Percentiles rank a stretch among this genome's conserved stretches.
Evolutionary conservation across 2,888 invertebrate species (phyloP).

Genomic region (Pachydiplax longipennis): DNA sequence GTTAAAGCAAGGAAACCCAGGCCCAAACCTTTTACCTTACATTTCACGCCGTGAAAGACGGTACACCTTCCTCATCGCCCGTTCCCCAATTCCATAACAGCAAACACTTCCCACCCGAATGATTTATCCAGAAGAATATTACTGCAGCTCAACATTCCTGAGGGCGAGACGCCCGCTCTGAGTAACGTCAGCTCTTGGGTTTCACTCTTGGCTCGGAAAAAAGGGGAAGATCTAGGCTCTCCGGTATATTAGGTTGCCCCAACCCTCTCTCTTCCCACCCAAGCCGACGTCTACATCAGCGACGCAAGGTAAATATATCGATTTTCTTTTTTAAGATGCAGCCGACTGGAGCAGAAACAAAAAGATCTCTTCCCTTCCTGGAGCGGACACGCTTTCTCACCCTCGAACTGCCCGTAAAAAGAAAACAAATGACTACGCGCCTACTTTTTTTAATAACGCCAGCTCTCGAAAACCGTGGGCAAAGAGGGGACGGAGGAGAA

Average conservation of each 20-base stretch:
- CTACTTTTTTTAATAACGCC: neutral
- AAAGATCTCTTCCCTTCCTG: neutral
- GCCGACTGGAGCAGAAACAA: neutral
- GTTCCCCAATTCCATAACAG: neutral
- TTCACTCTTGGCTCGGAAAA: neutral
- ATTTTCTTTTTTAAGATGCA: neutral
- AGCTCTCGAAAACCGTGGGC: neutral
- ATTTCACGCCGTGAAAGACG: no score
- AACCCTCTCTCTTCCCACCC: neutral
- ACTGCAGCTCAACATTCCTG: neutral
- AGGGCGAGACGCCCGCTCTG: neutral
- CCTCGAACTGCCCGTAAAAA: neutral
- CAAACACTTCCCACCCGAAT: neutral
- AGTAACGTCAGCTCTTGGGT: neutral
- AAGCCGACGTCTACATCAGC: neutral
- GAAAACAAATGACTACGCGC: neutral
- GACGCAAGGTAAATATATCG: neutral
- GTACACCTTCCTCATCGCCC: neutral
- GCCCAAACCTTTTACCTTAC: no score
- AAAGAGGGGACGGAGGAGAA: neutral
- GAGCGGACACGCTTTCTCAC: neutral
- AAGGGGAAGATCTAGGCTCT: neutral
- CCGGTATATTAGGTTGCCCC: neutral
- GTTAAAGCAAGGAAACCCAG: no score
- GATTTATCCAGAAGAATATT: neutral